phyloP scores from a whole-genome alignment of 2,113 vertebrate species.

The Hippocampus guttulatus region DNA sequence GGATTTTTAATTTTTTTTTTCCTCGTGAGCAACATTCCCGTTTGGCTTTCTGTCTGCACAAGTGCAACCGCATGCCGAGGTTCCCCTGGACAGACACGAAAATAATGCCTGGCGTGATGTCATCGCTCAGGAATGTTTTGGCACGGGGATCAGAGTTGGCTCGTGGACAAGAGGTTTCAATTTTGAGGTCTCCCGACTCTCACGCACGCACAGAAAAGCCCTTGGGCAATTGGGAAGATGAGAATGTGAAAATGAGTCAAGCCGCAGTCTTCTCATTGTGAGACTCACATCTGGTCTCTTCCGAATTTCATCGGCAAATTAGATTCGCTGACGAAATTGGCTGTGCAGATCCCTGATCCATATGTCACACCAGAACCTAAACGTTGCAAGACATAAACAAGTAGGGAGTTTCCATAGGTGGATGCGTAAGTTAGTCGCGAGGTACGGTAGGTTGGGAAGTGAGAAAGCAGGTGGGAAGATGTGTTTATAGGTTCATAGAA shows the following conservation, averaged over 20 bases:
- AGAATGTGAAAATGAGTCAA: conserved; percentile 5
- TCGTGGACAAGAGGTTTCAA: conserved; percentile 24
- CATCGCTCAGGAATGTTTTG: conserved; percentile 56
- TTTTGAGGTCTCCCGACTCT: conserved; percentile 21
- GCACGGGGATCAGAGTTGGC: conserved; percentile 28
- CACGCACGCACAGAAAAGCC: background rate
- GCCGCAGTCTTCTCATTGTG: conserved; percentile 23
- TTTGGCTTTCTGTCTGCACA: conserved; percentile 10
- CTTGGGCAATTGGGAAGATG: conserved; percentile 35
- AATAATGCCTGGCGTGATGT: conserved; percentile 38
- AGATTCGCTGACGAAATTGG: background rate
- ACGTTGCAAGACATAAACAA: background rate
- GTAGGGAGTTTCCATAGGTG: background rate
- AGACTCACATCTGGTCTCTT: conserved; percentile 32
- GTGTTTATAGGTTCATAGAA: no score
- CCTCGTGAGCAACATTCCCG: background rate
- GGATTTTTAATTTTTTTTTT: background rate
- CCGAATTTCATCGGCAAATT: conserved; percentile 9
- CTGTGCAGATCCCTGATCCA: no score
- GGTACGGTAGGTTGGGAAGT: no score
- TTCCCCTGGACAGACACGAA: conserved; percentile 32
- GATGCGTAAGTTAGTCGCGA: background rate
- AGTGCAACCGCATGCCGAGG: conserved; percentile 16
- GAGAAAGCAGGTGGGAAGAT: no score
- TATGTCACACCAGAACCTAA: no score